phyloP scores from a whole-genome alignment of 2,888 invertebrate genomes.

The Lymantria dispar region DNA sequence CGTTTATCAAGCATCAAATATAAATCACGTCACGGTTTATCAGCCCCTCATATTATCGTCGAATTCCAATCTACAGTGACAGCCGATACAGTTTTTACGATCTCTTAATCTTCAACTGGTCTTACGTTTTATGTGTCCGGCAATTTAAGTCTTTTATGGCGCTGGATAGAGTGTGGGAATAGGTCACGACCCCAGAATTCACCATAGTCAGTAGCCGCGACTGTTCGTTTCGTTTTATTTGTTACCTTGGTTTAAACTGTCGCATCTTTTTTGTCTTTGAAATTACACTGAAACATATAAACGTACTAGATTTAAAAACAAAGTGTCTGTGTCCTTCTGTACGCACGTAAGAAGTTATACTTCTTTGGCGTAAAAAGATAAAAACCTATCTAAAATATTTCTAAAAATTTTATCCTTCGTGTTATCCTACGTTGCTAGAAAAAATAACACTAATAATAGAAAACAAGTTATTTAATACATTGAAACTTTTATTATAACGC shows the following conservation, averaged over 20 bases:
- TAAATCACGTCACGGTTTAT: not conserved
- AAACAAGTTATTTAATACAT: too few species aligned
- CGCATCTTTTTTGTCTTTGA: not conserved
- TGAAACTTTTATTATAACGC: too few species aligned
- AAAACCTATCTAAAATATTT: too few species aligned
- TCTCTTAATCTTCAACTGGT: constrained; percentile 35
- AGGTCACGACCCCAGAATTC: constrained; percentile 17
- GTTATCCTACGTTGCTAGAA: too few species aligned
- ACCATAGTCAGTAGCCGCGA: not conserved
- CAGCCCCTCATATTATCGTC: constrained; percentile 1
- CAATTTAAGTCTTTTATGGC: constrained; percentile 34
- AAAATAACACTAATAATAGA: too few species aligned
- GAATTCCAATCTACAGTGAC: constrained; percentile 6
- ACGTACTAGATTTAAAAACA: too few species aligned
- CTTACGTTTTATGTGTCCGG: constrained; percentile 27
- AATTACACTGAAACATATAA: too few species aligned
- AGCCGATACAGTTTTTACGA: constrained; percentile 40
- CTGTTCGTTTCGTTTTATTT: not conserved
- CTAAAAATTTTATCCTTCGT: too few species aligned
- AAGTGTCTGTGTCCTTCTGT: too few species aligned
- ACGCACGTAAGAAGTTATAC: too few species aligned
- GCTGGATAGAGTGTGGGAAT: constrained; percentile 13
- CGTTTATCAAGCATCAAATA: not conserved
- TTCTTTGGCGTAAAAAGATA: too few species aligned
- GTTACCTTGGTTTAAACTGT: not conserved